Evolutionary conservation across 2,113 vertebrate species (phyloP).

Genomic region (Pontoporia blainvillei): DNA sequence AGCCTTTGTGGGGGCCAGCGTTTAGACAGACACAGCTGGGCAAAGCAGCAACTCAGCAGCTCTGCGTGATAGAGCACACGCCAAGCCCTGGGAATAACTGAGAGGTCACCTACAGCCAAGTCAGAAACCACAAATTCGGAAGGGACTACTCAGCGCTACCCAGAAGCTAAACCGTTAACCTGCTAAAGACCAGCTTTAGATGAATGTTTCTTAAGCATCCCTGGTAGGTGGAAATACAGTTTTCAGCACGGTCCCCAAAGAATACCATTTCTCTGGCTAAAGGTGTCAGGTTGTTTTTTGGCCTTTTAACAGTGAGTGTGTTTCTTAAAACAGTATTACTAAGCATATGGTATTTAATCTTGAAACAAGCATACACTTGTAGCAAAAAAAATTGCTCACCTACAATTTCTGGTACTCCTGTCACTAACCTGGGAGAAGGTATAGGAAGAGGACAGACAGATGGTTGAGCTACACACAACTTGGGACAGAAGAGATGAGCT

Average conservation of each 20-base stretch:
- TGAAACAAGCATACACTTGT: neutral
- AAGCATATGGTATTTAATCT: neutral
- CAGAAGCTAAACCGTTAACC: neutral
- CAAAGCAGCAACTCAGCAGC: neutral
- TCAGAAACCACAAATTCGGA: conserved; percentile 9
- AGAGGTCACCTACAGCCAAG: conserved; percentile 32
- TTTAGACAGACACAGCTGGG: conserved; percentile 41
- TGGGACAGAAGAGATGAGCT: neutral
- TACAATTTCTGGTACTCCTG: neutral
- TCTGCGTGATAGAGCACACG: neutral
- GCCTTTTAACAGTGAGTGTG: neutral
- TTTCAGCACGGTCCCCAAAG: neutral
- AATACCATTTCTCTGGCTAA: neutral
- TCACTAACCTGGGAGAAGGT: neutral
- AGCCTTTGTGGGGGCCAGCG: neutral
- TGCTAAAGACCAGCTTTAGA: neutral
- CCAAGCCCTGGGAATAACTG: neutral
- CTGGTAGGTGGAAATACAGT: neutral
- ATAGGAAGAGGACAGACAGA: neutral
- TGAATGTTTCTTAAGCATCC: neutral
- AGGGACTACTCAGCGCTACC: neutral
- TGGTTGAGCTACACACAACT: neutral
- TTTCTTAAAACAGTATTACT: neutral
- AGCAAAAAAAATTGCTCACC: neutral
- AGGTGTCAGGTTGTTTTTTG: neutral